A percentile compares a stretch with the other conserved stretches of the same genome.
These are phyloP conservation scores for Zaprionus gabonicus DNA, from an alignment of 1,140 invertebrate genomes.

Conservation along the genomic window DNA sequence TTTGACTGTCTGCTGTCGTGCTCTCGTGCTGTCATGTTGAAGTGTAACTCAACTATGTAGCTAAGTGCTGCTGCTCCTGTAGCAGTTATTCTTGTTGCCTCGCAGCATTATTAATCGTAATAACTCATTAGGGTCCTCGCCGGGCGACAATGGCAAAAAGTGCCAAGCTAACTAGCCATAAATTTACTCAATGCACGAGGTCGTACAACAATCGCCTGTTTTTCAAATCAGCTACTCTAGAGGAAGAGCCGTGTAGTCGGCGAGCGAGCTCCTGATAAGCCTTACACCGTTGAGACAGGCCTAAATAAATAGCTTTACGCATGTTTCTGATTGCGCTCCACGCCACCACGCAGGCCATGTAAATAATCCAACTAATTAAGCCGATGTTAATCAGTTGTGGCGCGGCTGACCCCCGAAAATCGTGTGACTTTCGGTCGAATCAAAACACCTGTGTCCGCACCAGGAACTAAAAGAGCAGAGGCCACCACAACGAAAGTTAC, in stretches of 20 bases:
- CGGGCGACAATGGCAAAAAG: constrained; percentile 42
- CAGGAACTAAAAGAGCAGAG: constrained; percentile 3
- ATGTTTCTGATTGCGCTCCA: constrained; percentile 60
- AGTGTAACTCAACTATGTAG: constrained; percentile 20
- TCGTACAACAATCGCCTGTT: constrained; percentile 10
- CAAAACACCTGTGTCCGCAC: constrained; percentile 53
- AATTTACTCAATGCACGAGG: constrained; percentile 58
- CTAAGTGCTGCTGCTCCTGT: constrained; percentile 52
- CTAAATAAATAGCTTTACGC: constrained; percentile 76
- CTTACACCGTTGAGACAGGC: constrained; percentile 26
- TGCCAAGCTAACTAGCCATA: constrained; percentile 72
- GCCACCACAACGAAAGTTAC: background rate
- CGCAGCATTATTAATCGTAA: constrained; percentile 77
- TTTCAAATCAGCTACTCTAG: background rate
- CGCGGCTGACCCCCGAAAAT: constrained; percentile 12
- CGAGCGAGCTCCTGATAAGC: background rate
- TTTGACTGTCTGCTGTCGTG: constrained; percentile 8
- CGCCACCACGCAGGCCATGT: constrained; percentile 48
- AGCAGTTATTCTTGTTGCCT: constrained; percentile 33
- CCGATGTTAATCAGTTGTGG: constrained; percentile 69
- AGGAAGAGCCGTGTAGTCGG: background rate
- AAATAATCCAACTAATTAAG: constrained; percentile 77
- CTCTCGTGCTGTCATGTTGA: background rate
- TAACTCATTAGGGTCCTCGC: constrained; percentile 62
- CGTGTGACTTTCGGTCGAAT: constrained; percentile 51